These are phyloP conservation scores for Enteromius anoplus DNA, from an alignment of 2,797 vertebrate genomes.

Conservation along the genomic window DNA sequence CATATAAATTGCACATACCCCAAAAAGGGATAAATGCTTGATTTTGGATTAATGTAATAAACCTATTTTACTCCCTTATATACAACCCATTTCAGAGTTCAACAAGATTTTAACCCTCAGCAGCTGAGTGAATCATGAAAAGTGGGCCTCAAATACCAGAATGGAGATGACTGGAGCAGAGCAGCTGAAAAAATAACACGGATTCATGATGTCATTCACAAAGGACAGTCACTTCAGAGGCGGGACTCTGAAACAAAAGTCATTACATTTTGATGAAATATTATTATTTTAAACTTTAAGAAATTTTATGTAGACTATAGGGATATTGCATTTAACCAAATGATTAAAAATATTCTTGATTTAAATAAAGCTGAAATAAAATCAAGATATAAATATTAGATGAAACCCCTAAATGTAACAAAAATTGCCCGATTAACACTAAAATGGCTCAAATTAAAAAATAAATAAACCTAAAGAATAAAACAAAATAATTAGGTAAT, in stretches of 20 bases:
- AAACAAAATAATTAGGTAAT: background rate
- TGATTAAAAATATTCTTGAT: background rate
- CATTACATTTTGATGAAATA: background rate
- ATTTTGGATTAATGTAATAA: too few species aligned
- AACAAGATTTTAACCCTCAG: background rate
- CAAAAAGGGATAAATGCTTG: too few species aligned
- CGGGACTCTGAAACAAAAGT: background rate
- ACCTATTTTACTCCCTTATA: background rate
- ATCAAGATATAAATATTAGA: background rate
- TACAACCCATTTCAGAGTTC: background rate
- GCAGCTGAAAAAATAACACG: background rate
- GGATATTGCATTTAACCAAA: background rate
- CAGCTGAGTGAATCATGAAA: background rate
- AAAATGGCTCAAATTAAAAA: background rate
- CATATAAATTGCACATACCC: background rate
- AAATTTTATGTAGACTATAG: background rate
- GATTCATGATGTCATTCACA: background rate
- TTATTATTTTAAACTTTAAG: background rate
- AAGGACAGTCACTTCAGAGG: background rate
- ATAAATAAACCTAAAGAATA: background rate
- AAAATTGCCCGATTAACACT: background rate
- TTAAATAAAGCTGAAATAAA: background rate
- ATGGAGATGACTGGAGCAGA: background rate
- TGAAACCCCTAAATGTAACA: background rate
- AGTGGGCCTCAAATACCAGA: background rate